Base-by-base conservation (phyloP, 2,113 vertebrate species). In the Spermophilus dauricus region DNA sequence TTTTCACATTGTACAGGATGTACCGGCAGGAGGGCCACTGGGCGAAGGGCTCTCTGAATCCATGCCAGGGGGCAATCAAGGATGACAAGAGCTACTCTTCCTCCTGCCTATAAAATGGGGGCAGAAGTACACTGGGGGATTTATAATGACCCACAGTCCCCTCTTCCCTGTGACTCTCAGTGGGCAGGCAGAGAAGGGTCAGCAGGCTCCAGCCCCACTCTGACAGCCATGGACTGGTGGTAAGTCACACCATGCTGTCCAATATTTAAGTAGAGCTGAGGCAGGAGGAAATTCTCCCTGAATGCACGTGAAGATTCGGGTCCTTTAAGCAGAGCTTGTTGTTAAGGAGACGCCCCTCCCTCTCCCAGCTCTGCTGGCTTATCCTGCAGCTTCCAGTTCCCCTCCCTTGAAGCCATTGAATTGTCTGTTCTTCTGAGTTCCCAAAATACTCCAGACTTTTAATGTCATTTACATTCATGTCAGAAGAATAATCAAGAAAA, bases 401-500 rank as follows among this genome's bases (percentile, higher is more conserved):
- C 86, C 86, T 93, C 34, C 24, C 93, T 93, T 87, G 91, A 95
- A 96, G 56, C 39, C 26, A 92, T 48, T 69, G 89, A 81, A 98
- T 97, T 77, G 42, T 96, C 95, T 86, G 63, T 48, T 95, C 80
- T 77, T 93, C 95, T 2, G 32, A 65, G 83, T 97, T 98, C 97
- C 77, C 91, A 97, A 98, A 98, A 98, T 97, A 98, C 69, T 13
- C 48, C 81, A 92, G 80, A 42, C 73, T 96, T 97, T 96, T 95
- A 98, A 96, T 95, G 96, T 88, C 58, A 98, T 98, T 98, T 97
- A 98, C 95, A 98, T 97, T 65, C 17, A 53, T 98, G 80, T 97
- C 92, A 98, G 97, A 98, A 98, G 89, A 98, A 98, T 97, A 98
- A 98, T 98, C 96, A 98, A 91, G 97, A 97, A 98, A 98, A 98